These are phyloP conservation scores for Aricia agestis DNA, from an alignment of 1,140 invertebrate genomes.

Conservation along the genomic window DNA sequence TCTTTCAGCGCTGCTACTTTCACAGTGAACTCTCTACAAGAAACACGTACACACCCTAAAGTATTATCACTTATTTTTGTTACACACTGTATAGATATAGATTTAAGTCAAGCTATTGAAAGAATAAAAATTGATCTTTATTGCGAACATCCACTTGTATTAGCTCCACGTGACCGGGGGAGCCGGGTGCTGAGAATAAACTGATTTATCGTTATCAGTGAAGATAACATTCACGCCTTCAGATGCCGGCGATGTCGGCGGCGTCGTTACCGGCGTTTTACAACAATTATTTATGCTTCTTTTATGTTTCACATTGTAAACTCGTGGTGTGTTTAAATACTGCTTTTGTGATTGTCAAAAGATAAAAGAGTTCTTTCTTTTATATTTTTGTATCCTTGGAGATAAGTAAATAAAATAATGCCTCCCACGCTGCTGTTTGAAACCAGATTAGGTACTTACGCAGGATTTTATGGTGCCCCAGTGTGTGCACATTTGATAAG, in stretches of 20 bases:
- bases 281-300: conserved; percentile 23
- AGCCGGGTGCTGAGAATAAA: conserved; percentile 44
- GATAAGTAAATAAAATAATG: too few relatives aligned
- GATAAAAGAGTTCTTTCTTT: neutral
- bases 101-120: too few relatives aligned
- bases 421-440: too few relatives aligned
- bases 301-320: conserved; percentile 13
- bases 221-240: conserved; percentile 44
- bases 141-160: neutral
- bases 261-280: neutral
- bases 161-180: conserved; percentile 23
- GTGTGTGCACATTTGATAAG: too few relatives aligned
- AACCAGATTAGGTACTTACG: too few relatives aligned
- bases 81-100: too few relatives aligned
- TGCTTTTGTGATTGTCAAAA: neutral
- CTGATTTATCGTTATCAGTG: conserved; percentile 52
- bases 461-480: too few relatives aligned
- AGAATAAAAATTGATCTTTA: neutral
- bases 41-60: too few relatives aligned
- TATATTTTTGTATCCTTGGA: neutral
- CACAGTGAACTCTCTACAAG: too few relatives aligned
- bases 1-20: too few relatives aligned
- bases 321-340: neutral
- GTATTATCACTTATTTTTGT: too few relatives aligned
- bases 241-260: conserved; percentile 11